Evolutionary conservation across 2,113 vertebrate species (phyloP).

Genomic region (Procavia capensis): DNA sequence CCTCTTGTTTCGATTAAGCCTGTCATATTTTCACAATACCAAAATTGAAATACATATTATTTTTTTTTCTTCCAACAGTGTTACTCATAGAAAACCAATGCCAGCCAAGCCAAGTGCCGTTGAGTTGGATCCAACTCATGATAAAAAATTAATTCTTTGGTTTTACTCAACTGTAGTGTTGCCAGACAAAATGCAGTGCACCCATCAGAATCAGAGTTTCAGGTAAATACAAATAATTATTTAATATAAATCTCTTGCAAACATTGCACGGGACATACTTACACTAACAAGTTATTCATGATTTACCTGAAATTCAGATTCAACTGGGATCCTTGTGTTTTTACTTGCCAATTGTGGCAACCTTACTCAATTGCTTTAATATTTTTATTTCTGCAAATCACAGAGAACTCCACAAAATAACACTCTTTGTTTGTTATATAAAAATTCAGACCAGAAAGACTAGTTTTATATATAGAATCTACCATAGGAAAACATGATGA

Average conservation of each 20-base stretch:
- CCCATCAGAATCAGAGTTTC: conserved; percentile 36
- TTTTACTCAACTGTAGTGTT: conserved; percentile 31
- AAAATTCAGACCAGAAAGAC: conserved; percentile 11
- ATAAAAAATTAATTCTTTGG: conserved; percentile 51
- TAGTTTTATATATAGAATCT: neutral
- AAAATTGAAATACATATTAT: conserved; percentile 53
- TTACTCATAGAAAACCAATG: conserved; percentile 43
- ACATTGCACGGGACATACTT: neutral
- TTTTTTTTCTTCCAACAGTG: conserved; percentile 41
- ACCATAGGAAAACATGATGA: neutral
- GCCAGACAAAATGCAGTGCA: conserved; percentile 39
- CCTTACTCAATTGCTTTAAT: neutral
- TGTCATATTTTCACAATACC: conserved; percentile 16
- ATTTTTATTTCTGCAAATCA: conserved; percentile 31
- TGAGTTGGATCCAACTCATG: no score
- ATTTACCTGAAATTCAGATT: conserved; percentile 54
- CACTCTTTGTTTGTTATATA: neutral
- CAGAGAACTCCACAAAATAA: neutral
- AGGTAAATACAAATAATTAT: conserved; percentile 34
- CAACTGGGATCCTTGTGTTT: conserved; percentile 24
- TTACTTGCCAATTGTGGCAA: conserved; percentile 43
- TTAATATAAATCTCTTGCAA: neutral
- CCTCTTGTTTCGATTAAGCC: conserved; percentile 46
- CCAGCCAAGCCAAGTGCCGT: no score
- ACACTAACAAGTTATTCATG: conserved; percentile 27